Conservation (phyloP, 2,797 vertebrate species). For the Lepilemur septentrionalis region DNA sequence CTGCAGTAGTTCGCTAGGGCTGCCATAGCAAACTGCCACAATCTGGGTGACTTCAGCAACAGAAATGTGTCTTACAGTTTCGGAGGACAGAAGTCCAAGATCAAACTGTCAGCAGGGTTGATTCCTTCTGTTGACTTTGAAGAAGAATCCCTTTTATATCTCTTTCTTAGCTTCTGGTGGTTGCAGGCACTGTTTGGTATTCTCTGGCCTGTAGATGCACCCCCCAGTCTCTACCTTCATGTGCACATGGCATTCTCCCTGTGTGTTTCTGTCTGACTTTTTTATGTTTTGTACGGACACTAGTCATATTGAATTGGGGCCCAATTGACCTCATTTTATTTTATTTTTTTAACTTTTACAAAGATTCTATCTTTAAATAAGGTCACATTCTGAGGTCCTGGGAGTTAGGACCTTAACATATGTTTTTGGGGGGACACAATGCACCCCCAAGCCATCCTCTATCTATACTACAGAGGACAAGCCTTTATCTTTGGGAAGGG, state of each 20-base stretch:
- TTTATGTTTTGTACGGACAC: not conserved
- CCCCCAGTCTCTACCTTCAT: not conserved
- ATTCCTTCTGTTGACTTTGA: not conserved
- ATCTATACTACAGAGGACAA: not conserved
- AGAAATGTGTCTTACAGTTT: not conserved
- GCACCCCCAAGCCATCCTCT: not conserved
- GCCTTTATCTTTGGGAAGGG: not conserved
- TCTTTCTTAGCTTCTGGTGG: not conserved
- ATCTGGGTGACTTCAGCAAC: rapidly evolving
- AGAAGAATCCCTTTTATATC: not conserved
- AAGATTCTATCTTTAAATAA: not conserved
- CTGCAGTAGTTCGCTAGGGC: no score
- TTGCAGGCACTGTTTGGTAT: not conserved
- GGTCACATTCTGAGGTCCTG: not conserved
- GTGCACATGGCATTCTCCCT: not conserved
- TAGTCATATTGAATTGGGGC: not conserved
- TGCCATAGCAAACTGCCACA: not conserved
- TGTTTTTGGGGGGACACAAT: not conserved
- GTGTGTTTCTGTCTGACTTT: no score
- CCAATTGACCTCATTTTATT: not conserved
- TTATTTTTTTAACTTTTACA: not conserved
- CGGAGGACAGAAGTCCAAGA: not conserved
- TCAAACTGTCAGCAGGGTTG: not conserved
- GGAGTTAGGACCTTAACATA: not conserved
- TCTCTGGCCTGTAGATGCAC: not conserved